Percentiles rank a stretch among this genome's conserved stretches.
Conservation (phyloP, 2,113 vertebrate species). For the Sceloporus tristichus region DNA sequence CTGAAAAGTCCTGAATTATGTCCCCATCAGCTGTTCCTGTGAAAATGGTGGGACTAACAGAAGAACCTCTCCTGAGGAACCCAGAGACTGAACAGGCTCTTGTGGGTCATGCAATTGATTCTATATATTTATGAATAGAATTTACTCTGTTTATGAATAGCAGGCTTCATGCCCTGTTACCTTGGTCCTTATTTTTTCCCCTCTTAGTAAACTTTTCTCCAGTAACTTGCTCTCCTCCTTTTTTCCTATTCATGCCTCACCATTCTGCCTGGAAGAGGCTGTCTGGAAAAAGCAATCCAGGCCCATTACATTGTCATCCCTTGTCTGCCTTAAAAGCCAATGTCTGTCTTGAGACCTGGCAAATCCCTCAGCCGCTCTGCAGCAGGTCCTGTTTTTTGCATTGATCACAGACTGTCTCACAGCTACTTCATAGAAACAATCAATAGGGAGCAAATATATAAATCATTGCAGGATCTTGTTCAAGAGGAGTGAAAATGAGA, state of each 20-base stretch:
- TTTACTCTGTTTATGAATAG: too few relatives aligned
- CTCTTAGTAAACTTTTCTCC: background rate
- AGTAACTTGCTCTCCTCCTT: too few relatives aligned
- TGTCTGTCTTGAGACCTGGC: slow-evolving; percentile 12
- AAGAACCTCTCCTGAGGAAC: too few relatives aligned
- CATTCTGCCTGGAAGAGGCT: slow-evolving; percentile 15
- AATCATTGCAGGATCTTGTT: slow-evolving; percentile 8
- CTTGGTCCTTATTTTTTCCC: too few relatives aligned
- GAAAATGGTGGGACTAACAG: too few relatives aligned
- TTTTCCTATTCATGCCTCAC: background rate
- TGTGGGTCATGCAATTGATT: too few relatives aligned
- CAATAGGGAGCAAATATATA: slow-evolving; percentile 31
- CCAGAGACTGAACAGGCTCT: too few relatives aligned
- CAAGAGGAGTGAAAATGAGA: slow-evolving; percentile 1
- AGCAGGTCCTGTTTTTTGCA: slow-evolving; percentile 9
- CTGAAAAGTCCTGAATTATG: too few relatives aligned
- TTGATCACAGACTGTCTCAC: slow-evolving; percentile 17
- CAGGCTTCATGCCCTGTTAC: too few relatives aligned
- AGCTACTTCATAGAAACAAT: slow-evolving; percentile 21
- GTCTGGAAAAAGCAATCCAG: slow-evolving; percentile 21
- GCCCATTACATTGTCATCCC: background rate
- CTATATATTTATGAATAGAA: too few relatives aligned
- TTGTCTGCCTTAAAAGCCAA: slow-evolving; percentile 17
- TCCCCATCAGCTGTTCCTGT: too few relatives aligned
- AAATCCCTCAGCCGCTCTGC: background rate